Evolutionary conservation across 2,888 invertebrate genomes (phyloP), one percentile per base, ranked within the genome.

Genomic region (Ganaspis brasiliensis): DNA sequence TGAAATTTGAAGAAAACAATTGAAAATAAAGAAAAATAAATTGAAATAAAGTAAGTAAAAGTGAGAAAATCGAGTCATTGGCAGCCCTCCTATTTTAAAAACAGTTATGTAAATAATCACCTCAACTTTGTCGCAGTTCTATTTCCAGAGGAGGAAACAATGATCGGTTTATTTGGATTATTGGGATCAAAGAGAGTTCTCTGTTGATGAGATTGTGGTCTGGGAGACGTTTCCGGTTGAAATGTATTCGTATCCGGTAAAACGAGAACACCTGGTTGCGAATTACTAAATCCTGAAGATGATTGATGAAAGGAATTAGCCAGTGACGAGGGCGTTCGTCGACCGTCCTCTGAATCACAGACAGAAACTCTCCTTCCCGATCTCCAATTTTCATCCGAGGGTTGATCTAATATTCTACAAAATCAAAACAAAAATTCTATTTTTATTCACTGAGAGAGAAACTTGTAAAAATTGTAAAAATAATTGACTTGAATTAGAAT

Each of bases 151-250:
- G 85, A 80, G 85, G 94, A 94, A 77, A 96, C 94, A 82, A 96
- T 93, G 80, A 96, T 96, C 21, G 96, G 96, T 92, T 95, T 95
- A 77, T 94, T 94, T 0, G 95, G 95, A 90, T 95, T 95, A 82
- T 93, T 93, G 1, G 94, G 94, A 90, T 95, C 94, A 83, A 93
- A 95, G 6, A 95, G 89, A 16, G 93, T 93, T 82, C 93, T 92
- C 72, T 91, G 89, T 77, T 83, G 86, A 0, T 82, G 78, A 24
- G 79, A 79, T 14, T 86, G 84, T 24, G 87, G 88, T 79, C 78
- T 84, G 21, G 85, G 83, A 57, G 83, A 78, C 37, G 79, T 49
- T 74, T 78, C 73, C 14, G 79, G 49, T 63, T 87, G 87, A 63
- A 67, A 67, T 6, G 21, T 24, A 73, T 83, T 88, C 72, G 85